These are phyloP conservation scores for Allophyes oxyacanthae DNA, from an alignment of 2,888 invertebrate species.

Conservation along the genomic window DNA sequence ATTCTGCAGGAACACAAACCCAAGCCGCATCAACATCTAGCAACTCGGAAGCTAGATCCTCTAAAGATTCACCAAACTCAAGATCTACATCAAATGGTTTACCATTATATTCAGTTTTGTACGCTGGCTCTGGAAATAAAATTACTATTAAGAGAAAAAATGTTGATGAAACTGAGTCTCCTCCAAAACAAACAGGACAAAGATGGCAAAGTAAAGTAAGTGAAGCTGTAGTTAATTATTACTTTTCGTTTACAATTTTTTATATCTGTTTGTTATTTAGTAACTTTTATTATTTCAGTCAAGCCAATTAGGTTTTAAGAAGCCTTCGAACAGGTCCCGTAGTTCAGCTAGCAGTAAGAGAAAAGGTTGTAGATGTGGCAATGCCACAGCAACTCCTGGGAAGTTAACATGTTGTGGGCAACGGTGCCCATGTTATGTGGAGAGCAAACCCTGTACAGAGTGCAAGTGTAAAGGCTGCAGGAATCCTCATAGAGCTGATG, in stretches of 20 bases:
- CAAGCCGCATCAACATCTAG: slow-evolving; percentile 77
- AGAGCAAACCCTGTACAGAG: slow-evolving; percentile 95
- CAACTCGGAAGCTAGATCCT: slow-evolving; percentile 71
- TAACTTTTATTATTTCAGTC: slow-evolving; percentile 70
- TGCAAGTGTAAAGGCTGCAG: slow-evolving; percentile 98
- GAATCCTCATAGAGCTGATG: slow-evolving; percentile 96
- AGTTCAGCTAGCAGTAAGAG: slow-evolving; percentile 87
- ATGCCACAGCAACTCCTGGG: slow-evolving; percentile 96
- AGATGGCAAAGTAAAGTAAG: slow-evolving; percentile 82
- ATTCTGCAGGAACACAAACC: slow-evolving; percentile 88
- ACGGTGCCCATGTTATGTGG: slow-evolving; percentile 97
- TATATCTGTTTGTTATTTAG: slow-evolving; percentile 38
- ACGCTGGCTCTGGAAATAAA: slow-evolving; percentile 94
- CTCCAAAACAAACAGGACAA: slow-evolving; percentile 73
- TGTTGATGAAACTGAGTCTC: slow-evolving; percentile 87
- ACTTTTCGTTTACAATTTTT: background rate
- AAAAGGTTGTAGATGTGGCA: slow-evolving; percentile 96
- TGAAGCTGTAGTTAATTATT: slow-evolving; percentile 1
- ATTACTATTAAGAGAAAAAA: slow-evolving; percentile 95
- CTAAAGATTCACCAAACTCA: slow-evolving; percentile 80
- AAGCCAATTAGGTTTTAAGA: slow-evolving; percentile 82
- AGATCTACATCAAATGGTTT: slow-evolving; percentile 82
- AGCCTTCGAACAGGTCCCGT: slow-evolving; percentile 83
- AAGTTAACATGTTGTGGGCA: slow-evolving; percentile 98
- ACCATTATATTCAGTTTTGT: slow-evolving; percentile 92